Percentiles rank a stretch among this genome's conserved stretches.
These are phyloP conservation scores for Psittacus erithacus DNA, from an alignment of 2,113 vertebrate genomes.

Conservation along the genomic window DNA sequence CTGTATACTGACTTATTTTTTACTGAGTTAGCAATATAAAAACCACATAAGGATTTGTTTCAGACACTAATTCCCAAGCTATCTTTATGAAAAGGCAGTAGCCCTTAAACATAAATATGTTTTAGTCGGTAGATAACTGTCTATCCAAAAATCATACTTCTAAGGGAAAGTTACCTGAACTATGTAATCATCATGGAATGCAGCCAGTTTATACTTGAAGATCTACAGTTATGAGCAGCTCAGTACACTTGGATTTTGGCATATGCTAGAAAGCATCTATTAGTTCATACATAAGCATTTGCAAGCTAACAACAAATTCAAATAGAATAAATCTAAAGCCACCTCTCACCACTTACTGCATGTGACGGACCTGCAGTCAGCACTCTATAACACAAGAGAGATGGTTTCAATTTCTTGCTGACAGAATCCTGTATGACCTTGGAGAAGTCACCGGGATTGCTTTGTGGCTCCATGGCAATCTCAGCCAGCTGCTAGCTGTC, in stretches of 20 bases:
- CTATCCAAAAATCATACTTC: neutral
- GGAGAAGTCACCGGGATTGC: neutral
- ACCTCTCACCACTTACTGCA: neutral
- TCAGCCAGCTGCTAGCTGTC: neutral
- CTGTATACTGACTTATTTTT: neutral
- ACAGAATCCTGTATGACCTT: constrained; percentile 33
- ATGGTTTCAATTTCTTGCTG: constrained; percentile 21
- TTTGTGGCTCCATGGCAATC: neutral
- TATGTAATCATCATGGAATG: neutral
- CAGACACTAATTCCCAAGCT: neutral
- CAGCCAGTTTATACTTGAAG: neutral
- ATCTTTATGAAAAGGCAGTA: neutral
- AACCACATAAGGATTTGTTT: neutral
- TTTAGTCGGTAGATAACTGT: neutral
- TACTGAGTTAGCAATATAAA: neutral
- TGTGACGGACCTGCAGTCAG: neutral
- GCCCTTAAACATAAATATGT: neutral
- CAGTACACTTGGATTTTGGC: neutral
- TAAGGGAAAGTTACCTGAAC: neutral
- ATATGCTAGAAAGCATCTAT: neutral
- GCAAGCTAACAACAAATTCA: neutral
- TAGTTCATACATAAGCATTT: neutral
- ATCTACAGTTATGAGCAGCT: neutral
- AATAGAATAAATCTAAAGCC: neutral
- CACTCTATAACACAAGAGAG: neutral